Evolutionary conservation across 2,888 invertebrate species (phyloP).

Genomic region (Cephus pygmeus): DNA sequence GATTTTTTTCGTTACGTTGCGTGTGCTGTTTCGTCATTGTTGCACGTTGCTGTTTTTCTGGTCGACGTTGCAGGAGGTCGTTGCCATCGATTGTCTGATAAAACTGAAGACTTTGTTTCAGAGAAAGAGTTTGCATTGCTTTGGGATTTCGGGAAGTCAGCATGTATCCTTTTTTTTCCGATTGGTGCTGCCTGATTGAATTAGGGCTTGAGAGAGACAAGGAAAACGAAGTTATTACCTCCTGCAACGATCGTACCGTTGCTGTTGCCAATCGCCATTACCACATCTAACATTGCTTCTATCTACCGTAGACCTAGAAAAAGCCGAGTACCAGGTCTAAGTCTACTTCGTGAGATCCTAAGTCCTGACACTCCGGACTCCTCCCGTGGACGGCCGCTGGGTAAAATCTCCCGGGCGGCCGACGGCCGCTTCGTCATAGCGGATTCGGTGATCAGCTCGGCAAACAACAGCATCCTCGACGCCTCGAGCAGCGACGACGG

Average conservation of each 20-base stretch:
- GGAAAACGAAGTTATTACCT: background rate
- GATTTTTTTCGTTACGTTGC: background rate
- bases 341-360: conserved; percentile 75
- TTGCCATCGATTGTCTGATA: background rate
- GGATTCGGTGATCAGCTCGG: conserved; percentile 68
- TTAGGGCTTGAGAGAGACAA: background rate
- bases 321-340: conserved; percentile 95
- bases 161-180: background rate
- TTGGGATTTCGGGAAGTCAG: background rate
- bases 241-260: background rate
- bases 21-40: background rate
- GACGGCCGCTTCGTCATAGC: conserved; percentile 80
- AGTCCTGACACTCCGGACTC: conserved; percentile 65
- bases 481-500: conserved; percentile 84
- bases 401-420: conserved; percentile 78
- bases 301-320: conserved; percentile 81
- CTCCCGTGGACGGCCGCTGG: conserved; percentile 68
- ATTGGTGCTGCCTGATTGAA: background rate
- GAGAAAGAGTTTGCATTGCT: background rate
- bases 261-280: conserved; percentile 10
- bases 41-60: background rate
- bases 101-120: background rate
- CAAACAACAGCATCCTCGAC: conserved; percentile 71
- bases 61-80: conserved; percentile 4
- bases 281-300: conserved; percentile 20